Base-by-base conservation (phyloP, 2,888 invertebrate species). In the Polyommatus icarus region DNA sequence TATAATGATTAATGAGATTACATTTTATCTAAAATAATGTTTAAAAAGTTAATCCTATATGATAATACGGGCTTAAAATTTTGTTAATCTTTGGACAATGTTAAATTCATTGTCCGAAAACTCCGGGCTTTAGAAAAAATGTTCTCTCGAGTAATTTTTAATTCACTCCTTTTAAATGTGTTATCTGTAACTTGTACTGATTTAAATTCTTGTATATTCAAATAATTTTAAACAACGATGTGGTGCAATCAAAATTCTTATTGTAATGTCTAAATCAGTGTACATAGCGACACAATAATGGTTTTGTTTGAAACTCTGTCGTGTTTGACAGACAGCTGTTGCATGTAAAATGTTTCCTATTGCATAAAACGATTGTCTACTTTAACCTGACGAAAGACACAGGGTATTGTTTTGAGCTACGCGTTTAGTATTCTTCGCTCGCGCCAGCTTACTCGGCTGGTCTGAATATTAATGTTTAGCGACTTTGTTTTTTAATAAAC, bases 281-380 rank as follows among this genome's bases (percentile, higher is more conserved):
- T 61, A 20, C 10, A 20, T 24, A 29, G 67, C 67, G 67, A 67
- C 29, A 67, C 29, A 67, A 67, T 67, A 67, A 67, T 67, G 67
- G 67, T 67, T 67, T 67, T 32, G 29, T 67, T 67, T 67, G 29
- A 67, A 67, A 67, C 32, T 67, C 67, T 67, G 67, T 67, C 67
- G 29, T 67, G 67, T 67, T 67, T 67, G 67, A 67, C 67, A 32
- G 40, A 73, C 73, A 73, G 73, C 46, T 73, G 73, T 40, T 73
- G 73, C 46, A 73, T 73, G 73, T 73, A 32, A 46, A 73, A 24
- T 46, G 46, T 46, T 73, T 73, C 73, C 73, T 73, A 73, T 73
- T 73, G 73, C 73, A 73, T 73, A 67, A 67, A 67, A 67, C 67
- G 12, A 67, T 67, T 67, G 67, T 67, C 67, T 67, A 32, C 67